phyloP scores from a whole-genome alignment of 2,797 vertebrate species.

The Clamator glandarius region DNA sequence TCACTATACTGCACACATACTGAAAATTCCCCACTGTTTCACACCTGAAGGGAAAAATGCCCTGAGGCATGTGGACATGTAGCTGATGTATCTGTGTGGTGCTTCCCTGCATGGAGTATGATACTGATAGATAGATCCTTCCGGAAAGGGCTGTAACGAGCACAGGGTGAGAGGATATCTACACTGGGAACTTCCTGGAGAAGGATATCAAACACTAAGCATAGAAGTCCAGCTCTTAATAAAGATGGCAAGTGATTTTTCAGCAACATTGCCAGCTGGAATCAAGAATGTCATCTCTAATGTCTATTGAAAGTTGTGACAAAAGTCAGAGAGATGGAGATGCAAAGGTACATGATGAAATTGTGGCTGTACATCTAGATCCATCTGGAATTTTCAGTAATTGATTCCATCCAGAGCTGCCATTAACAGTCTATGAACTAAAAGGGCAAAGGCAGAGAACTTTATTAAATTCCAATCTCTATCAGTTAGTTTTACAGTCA shows the following conservation, averaged over 20 bases:
- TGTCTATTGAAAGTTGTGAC: background rate
- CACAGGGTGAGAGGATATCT: background rate
- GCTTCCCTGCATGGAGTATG: rapidly evolving
- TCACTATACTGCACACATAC: background rate
- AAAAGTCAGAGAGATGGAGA: background rate
- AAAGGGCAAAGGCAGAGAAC: background rate
- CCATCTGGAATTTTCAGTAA: background rate
- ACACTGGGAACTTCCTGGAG: background rate
- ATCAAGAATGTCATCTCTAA: background rate
- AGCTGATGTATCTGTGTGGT: background rate
- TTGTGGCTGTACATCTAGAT: background rate
- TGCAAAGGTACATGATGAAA: background rate
- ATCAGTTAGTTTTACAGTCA: background rate
- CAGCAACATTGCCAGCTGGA: background rate
- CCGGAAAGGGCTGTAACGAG: background rate
- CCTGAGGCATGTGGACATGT: background rate
- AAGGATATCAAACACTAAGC: background rate
- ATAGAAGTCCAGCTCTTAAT: background rate
- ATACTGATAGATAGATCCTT: background rate
- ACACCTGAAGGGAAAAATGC: background rate
- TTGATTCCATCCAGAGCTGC: background rate
- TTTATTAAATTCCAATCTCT: background rate
- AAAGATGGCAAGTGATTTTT: background rate
- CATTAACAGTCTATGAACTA: background rate
- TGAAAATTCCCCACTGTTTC: background rate